Evolutionary conservation across 1,140 invertebrate genomes (phyloP).

Genomic region (Solen grandis): DNA sequence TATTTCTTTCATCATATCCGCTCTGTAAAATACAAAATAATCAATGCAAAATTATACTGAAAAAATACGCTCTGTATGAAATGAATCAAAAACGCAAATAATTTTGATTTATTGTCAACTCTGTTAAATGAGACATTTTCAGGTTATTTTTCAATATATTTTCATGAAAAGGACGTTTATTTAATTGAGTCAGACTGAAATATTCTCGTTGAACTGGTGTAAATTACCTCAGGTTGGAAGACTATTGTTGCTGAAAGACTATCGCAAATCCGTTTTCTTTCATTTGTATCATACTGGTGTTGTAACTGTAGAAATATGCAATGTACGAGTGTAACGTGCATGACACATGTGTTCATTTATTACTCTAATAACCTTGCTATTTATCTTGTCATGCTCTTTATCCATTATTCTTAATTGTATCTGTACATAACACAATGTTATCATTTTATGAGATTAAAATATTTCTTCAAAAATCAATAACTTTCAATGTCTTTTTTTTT

Average conservation of each 20-base stretch:
- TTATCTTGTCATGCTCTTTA: background rate
- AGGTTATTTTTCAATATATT: too few relatives aligned
- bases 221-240: too few relatives aligned
- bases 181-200: too few relatives aligned
- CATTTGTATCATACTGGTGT: background rate
- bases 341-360: background rate
- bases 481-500: background rate
- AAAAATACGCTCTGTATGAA: too few relatives aligned
- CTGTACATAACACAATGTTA: background rate
- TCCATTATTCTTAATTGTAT: background rate
- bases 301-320: background rate
- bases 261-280: background rate
- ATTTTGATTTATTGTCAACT: too few relatives aligned
- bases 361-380: background rate
- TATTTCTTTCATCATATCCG: too few relatives aligned
- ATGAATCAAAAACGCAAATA: too few relatives aligned
- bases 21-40: too few relatives aligned
- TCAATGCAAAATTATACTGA: too few relatives aligned
- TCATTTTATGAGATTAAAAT: background rate
- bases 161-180: too few relatives aligned
- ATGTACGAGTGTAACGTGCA: background rate
- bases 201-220: too few relatives aligned
- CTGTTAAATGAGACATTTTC: too few relatives aligned
- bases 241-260: background rate
- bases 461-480: background rate